Percentiles rank a stretch among this genome's conserved stretches.
phyloP scores from a whole-genome alignment of 1,140 invertebrate genomes.

The Lepidurus couesii region DNA sequence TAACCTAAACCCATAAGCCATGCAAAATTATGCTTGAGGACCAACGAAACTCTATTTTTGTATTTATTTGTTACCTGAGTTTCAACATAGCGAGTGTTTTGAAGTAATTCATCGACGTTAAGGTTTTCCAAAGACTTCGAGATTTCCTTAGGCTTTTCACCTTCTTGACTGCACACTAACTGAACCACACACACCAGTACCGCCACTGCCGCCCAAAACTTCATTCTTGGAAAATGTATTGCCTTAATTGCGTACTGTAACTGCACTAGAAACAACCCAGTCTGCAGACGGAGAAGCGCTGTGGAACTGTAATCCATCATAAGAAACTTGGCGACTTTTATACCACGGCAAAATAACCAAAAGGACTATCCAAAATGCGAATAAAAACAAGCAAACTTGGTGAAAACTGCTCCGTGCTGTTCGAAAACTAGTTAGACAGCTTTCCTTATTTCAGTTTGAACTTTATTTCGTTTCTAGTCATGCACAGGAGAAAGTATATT shows the following conservation, averaged over 20 bases:
- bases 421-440: not conserved
- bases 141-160: not conserved
- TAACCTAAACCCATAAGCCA: not conserved
- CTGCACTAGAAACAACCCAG: not conserved
- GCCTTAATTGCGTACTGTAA: not conserved
- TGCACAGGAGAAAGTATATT: not conserved
- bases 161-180: not conserved
- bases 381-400: not conserved
- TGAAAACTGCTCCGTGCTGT: not conserved
- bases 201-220: not conserved
- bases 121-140: not conserved
- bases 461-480: not conserved
- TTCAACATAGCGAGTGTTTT: not conserved
- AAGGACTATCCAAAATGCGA: not conserved
- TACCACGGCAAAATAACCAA: not conserved
- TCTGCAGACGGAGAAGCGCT: not conserved
- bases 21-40: not conserved
- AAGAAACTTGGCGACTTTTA: not conserved
- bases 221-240: not conserved
- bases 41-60: not conserved
- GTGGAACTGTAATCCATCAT: not conserved
- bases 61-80: not conserved
- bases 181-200: not conserved
- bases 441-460: not conserved
- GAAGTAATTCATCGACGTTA: not conserved